Conservation (phyloP, 2,888 invertebrate species). For the Galeruca laticollis region DNA sequence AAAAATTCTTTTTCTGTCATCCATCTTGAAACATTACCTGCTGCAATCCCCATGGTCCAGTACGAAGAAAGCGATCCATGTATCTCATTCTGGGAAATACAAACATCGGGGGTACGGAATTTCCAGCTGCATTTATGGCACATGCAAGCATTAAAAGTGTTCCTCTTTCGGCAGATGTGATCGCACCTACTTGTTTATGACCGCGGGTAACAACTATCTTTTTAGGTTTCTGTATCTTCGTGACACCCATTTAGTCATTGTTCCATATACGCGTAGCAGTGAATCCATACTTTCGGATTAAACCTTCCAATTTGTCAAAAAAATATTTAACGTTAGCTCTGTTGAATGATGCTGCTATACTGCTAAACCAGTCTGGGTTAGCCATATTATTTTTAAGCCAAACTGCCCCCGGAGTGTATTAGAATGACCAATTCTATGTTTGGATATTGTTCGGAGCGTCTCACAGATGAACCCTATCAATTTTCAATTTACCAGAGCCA, state of each 20-base stretch:
- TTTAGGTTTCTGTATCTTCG: constrained; percentile 18
- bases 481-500: too few relatives aligned
- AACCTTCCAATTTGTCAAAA: background rate
- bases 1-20: constrained; percentile 42
- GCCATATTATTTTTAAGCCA: too few relatives aligned
- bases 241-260: background rate
- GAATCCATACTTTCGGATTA: background rate
- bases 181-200: constrained; percentile 11
- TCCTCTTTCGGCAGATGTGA: constrained; percentile 9
- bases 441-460: too few relatives aligned
- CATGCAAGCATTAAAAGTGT: background rate
- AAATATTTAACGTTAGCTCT: too few relatives aligned
- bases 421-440: too few relatives aligned
- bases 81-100: background rate
- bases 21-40: constrained; percentile 17
- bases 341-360: too few relatives aligned
- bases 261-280: background rate
- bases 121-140: background rate
- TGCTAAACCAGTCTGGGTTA: too few relatives aligned
- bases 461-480: too few relatives aligned
- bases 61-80: constrained; percentile 11
- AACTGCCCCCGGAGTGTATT: too few relatives aligned
- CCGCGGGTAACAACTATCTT: constrained; percentile 22
- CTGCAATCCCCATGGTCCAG: constrained; percentile 19
- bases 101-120: background rate